Evolutionary conservation across 2,888 invertebrate genomes (phyloP).

Genomic region (Elgonia sp.): DNA sequence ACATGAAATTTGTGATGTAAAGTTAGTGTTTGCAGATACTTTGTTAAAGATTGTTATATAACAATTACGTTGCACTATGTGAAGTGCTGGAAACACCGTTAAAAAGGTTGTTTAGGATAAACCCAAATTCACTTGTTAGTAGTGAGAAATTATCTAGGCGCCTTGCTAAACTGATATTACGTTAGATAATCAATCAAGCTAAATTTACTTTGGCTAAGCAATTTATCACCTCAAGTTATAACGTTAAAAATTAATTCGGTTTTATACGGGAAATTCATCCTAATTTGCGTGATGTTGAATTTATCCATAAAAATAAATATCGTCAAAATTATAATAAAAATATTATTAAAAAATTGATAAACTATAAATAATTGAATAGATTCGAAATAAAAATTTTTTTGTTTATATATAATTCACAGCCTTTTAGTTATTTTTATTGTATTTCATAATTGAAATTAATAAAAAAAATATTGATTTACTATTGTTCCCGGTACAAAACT

Average conservation of each 20-base stretch:
- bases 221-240: conserved; percentile 11
- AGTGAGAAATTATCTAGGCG: conserved; percentile 16
- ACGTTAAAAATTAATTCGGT: background rate
- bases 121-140: conserved; percentile 24
- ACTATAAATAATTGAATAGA: too few relatives aligned
- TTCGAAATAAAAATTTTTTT: too few relatives aligned
- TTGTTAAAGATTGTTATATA: conserved; percentile 20
- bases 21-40: conserved; percentile 29
- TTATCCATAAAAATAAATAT: too few relatives aligned
- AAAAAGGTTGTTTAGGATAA: conserved; percentile 37
- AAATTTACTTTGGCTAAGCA: conserved; percentile 11
- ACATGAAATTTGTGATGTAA: conserved; percentile 33
- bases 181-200: conserved; percentile 31
- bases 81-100: conserved; percentile 19
- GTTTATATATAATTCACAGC: too few relatives aligned
- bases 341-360: too few relatives aligned
- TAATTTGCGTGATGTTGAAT: too few relatives aligned
- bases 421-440: too few relatives aligned
- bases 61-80: conserved; percentile 15
- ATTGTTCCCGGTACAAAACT: background rate
- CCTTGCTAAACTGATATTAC: background rate
- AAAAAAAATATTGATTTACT: conserved; percentile 3
- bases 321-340: too few relatives aligned
- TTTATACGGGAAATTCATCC: too few relatives aligned
- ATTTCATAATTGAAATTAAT: too few relatives aligned